Evolutionary conservation across 2,888 invertebrate genomes (phyloP).

Genomic region (Eupeodes latifasciatus): DNA sequence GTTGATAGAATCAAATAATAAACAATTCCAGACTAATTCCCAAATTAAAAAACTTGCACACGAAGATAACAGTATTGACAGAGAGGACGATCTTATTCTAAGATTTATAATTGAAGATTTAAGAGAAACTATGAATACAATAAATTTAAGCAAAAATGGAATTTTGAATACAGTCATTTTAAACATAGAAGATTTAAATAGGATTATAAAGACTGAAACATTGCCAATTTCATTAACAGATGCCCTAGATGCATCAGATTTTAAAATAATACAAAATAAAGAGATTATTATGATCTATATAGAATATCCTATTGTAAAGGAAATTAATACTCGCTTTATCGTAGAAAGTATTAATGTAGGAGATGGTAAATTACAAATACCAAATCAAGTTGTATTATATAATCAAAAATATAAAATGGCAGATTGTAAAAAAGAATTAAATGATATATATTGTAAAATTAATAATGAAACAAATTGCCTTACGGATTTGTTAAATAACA

Average conservation of each 20-base stretch:
- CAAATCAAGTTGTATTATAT: conserved; percentile 2
- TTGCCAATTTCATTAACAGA: neutral
- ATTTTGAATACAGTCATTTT: too few species aligned
- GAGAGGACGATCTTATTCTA: neutral
- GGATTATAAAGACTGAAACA: neutral
- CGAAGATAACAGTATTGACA: neutral
- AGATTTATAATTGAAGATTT: neutral
- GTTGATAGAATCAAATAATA: neutral
- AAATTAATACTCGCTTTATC: neutral
- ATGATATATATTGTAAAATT: conserved; percentile 1
- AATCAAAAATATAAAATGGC: conserved; percentile 8
- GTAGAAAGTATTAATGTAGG: conserved; percentile 5
- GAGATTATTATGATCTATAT: conserved; percentile 1
- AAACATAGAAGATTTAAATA: neutral
- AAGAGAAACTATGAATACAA: neutral
- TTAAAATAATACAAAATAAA: neutral
- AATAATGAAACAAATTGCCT: conserved; percentile 5
- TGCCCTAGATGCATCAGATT: conserved; percentile 10
- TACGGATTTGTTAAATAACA: neutral
- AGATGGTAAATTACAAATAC: neutral
- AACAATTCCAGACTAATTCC: neutral
- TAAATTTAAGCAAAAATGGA: neutral
- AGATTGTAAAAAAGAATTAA: neutral
- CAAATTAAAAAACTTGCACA: neutral
- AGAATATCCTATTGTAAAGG: neutral